Conservation (phyloP, 2,113 vertebrate species). For the Eira barbara region DNA sequence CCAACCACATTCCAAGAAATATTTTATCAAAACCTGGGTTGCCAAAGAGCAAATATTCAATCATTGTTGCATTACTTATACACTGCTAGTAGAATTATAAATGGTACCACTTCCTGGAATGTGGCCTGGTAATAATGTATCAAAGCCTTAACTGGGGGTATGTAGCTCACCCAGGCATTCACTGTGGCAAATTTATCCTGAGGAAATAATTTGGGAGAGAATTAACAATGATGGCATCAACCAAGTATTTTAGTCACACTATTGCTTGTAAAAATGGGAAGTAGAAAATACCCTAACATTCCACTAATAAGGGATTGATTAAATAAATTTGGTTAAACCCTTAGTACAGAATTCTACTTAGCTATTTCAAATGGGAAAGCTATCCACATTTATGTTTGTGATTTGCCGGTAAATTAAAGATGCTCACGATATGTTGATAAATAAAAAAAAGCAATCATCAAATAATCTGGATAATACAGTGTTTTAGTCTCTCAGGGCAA, state of each 20-base stretch:
- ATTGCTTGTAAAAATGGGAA: neutral
- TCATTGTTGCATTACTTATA: neutral
- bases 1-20: neutral
- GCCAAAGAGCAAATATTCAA: neutral
- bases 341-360: neutral
- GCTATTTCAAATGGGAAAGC: neutral
- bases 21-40: neutral
- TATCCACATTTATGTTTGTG: neutral
- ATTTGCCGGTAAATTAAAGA: constrained; percentile 12
- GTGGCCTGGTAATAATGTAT: neutral
- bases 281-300: neutral
- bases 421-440: neutral
- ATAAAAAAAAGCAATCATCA: neutral
- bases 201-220: neutral
- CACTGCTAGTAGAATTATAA: neutral
- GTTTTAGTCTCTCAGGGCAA: neutral
- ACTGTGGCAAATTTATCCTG: neutral
- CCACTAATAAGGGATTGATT: neutral
- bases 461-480: neutral
- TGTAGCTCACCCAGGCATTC: neutral
- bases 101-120: neutral
- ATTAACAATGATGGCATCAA: neutral
- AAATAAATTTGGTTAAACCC: neutral
- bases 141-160: neutral
- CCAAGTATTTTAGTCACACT: constrained; percentile 2